Evolutionary conservation across 2,797 vertebrate genomes (phyloP), one percentile per base, ranked within the genome.

Genomic region (Kryptolebias ocellatus): DNA sequence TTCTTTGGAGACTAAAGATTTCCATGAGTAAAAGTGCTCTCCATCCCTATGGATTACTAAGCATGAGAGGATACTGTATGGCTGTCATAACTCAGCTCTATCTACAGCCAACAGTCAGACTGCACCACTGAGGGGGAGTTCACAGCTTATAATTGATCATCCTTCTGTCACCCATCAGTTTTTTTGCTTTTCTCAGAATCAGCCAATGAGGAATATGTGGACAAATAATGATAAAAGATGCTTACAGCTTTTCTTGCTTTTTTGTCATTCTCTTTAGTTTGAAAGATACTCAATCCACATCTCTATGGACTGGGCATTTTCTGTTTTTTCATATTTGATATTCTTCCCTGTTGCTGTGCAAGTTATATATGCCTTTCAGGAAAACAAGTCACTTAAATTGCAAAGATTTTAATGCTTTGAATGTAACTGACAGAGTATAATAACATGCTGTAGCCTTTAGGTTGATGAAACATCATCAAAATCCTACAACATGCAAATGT

Each of bases 141-240:
- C 88, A 90, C 88, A 88, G 87, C 89, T 89, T 84, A 81, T 92
- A 92, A 91, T 91, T 91, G 90, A 92, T 92, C 90, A 89, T 89
- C 86, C 85, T 72, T 81, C 84, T 76, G 84, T 67, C 84, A 78
- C 65, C 71, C 83, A 81, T 90, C 87, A 79, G 69, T 77, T 87
- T 24, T 24, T 74, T 64, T 42, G 65, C 81, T 90, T 81, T 77
- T 85, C 82, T 87, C 57, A 65, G 68, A 74, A 85, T 78, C 79
- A 79, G 80, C 82, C 62, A 76, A 79, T 74, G 83, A 81, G 50
- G 65, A 64, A 17, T 76, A 64, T 64, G 68, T 72, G 54, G 58
- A 75, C 53, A 61, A 62, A 64, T 67, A 72, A 78, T 85, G 65
- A 84, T 87, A 81, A 76, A 69, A 66, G 64, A 59, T 57, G 62